These are phyloP conservation scores for Sylvietta virens DNA, from an alignment of 2,113 vertebrate species.

Conservation along the genomic window DNA sequence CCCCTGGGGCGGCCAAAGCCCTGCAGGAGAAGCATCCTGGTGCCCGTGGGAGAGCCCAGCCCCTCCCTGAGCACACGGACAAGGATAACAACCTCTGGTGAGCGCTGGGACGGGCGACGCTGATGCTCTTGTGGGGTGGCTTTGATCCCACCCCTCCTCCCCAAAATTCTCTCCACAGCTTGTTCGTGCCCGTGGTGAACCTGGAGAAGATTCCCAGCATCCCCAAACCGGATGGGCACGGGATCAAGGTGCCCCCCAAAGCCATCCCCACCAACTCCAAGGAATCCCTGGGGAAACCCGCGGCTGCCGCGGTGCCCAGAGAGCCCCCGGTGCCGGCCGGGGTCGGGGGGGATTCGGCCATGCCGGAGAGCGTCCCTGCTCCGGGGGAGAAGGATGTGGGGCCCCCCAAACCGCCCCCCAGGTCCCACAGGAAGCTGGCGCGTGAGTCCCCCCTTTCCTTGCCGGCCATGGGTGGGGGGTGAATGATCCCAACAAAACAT, in stretches of 20 bases:
- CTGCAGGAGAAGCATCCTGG: slow-evolving; percentile 72
- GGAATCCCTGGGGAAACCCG: slow-evolving; percentile 63
- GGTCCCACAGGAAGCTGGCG: slow-evolving; percentile 85
- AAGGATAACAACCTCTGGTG: slow-evolving; percentile 77
- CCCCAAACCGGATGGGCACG: slow-evolving; percentile 75
- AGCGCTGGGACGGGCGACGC: background rate
- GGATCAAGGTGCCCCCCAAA: slow-evolving; percentile 79
- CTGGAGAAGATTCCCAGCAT: slow-evolving; percentile 83
- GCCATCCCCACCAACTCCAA: slow-evolving; percentile 70
- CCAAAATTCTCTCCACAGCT: slow-evolving; percentile 63
- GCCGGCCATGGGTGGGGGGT: background rate
- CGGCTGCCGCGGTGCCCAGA: slow-evolving; percentile 24
- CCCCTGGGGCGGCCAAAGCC: slow-evolving; percentile 61
- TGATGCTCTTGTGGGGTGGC: rapidly evolving
- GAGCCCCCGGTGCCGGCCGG: slow-evolving; percentile 37
- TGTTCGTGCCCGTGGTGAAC: slow-evolving; percentile 80
- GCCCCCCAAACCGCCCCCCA: slow-evolving; percentile 40
- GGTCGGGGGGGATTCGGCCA: slow-evolving; percentile 49
- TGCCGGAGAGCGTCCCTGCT: slow-evolving; percentile 61
- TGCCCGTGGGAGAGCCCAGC: slow-evolving; percentile 66
- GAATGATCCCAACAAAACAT: background rate
- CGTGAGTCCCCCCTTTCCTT: slow-evolving; percentile 76
- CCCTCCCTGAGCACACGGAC: slow-evolving; percentile 78
- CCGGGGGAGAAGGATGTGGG: slow-evolving; percentile 44
- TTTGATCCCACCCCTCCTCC: background rate